Base-by-base conservation (phyloP, 2,888 invertebrate genomes). In the Noctua pronuba region DNA sequence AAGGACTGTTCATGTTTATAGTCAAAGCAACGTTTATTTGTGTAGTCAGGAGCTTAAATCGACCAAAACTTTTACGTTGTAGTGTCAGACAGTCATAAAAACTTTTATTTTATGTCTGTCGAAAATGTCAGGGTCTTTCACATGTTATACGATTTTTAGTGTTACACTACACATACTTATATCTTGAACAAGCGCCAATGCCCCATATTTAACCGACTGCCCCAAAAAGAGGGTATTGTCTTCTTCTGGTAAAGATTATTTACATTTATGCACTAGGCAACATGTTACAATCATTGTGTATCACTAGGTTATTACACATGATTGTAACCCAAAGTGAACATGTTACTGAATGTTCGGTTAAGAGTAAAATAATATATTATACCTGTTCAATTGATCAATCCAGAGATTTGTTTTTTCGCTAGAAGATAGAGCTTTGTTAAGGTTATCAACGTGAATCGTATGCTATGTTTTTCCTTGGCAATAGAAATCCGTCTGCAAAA, bases 31-130 rank as follows among this genome's bases (percentile, higher is more conserved):
- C 49, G 28, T 73, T 85, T 85, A 74, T 82, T 75, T 72, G 38
- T 67, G 28, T 74, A 82, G 65, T 86, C 73, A 68, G 52, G 60
- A 58, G 64, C 71, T 74, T 75, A 77, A 74, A 81, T 58, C 60
- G 58, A 85, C 81, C 49, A 74, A 80, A 85, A 77, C 72, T 85
- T 73, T 79, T 66, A 85, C 55, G 75, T 71, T 78, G 55, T 75
- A 67, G 72, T 77, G 71, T 65, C 68, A 81, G 77, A 62, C 44
- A 55, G 73, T 21, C 62, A 78, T 85, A 85, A 82, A 85, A 85
- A 82, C 74, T 82, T 77, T 65, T 85, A 76, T 73, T 64, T 75
- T 76, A 80, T 77, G 71, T 74, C 73, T 49, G 72, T 74, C n/a
- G 58, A 82, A 70, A 85, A 84, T 85, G 49, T 82, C 71, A 66